A percentile compares a stretch with the other conserved stretches of the same genome.
Evolutionary conservation across 2,888 invertebrate species (phyloP).

Genomic region (Pantelozetes paolii): DNA sequence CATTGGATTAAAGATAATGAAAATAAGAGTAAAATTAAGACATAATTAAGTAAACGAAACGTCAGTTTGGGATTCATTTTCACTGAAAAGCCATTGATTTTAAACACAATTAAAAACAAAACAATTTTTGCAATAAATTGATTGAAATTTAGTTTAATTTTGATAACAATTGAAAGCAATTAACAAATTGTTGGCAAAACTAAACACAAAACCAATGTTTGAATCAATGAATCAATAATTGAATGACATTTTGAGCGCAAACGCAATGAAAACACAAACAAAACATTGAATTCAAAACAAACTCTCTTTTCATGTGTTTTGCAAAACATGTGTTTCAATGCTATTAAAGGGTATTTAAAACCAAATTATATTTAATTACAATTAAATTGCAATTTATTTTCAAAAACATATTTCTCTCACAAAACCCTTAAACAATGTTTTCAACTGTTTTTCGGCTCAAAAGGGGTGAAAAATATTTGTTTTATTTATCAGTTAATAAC

Average conservation of each 20-base stretch:
- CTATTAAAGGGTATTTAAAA: conserved; percentile 17
- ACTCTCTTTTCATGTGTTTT: neutral
- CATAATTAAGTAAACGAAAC: conserved; percentile 11
- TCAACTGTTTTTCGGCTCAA: neutral
- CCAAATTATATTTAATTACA: neutral
- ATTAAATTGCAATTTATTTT: neutral
- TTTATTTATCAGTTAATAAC: neutral
- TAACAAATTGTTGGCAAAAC: neutral
- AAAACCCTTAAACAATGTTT: too few relatives aligned
- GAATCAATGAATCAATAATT: conserved; percentile 9
- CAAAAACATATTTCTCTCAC: neutral
- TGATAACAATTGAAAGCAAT: neutral
- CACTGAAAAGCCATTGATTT: neutral
- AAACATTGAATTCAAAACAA: neutral
- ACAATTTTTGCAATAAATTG: too few relatives aligned
- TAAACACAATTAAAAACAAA: neutral
- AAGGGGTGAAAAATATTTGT: neutral
- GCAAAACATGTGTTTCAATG: conserved; percentile 26
- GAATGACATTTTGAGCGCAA: conserved; percentile 14
- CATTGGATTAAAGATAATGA: neutral
- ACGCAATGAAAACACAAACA: neutral
- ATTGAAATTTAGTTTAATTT: neutral
- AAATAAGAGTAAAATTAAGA: conserved; percentile 9
- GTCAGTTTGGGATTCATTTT: neutral
- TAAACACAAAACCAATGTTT: neutral